Evolutionary conservation across 2,888 invertebrate species (phyloP), one percentile per base, ranked within the genome.

Genomic region (Callyntrura sp.): DNA sequence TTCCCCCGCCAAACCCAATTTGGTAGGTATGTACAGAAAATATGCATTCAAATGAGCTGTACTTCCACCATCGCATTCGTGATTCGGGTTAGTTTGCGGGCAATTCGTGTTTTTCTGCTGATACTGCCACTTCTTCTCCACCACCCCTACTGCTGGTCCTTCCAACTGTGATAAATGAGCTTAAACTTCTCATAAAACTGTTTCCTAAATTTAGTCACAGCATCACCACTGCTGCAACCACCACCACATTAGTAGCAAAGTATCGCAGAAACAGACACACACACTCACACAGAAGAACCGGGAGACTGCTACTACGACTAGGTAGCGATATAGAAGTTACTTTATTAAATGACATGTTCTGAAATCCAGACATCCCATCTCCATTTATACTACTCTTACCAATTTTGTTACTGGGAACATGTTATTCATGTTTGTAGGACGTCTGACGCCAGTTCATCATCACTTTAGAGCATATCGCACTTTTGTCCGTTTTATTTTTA

Each of bases 171-270:
- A 85, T 57, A 73, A 76, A 87, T 68, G 81, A 65, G 57, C 45
- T 23, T 70, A 81, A 43, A 86, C 73, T 86, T 79, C 65, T 86
- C 81, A 81, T 81, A 87, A 79, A 87, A 81, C 60, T 87, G 87
- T 81, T 87, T 68, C 51, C 45, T 55, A 45, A 81, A 87, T 81
- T 87, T 87, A 81, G 87, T 51, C 45, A 78, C 68, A 78, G n/a
- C 17, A 48, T 23, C 48, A 70, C 70, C 25, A 48, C 51, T n/a
- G n/a, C n/a, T n/a, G n/a, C n/a, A n/a, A 68, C n/a, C n/a, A 28
- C 14, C 60, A 62, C 51, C 60, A 57, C 51, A 43, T 62, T 62
- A 83, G 78, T 17, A 78, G 78, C 20, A n/a, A n/a, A 51, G 23
- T n/a, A 78, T n/a, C n/a, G n/a, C n/a, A n/a, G n/a, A n/a, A n/a